Evolutionary conservation across 2,888 invertebrate genomes (phyloP).

Genomic region (Cheilosia grossa): DNA sequence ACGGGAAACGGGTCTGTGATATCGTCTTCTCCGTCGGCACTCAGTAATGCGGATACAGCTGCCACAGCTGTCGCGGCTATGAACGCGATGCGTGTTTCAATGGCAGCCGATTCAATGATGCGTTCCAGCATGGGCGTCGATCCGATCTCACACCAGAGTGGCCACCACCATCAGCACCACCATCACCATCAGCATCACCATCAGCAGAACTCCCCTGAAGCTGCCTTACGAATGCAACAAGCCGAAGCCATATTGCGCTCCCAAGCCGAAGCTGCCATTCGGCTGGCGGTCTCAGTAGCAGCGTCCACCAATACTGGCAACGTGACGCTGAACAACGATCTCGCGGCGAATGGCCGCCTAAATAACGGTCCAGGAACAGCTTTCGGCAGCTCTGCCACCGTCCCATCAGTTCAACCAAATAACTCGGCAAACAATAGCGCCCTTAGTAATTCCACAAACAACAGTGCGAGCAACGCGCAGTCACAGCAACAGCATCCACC

Average conservation of each 20-base stretch:
- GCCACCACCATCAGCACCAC: slow-evolving; percentile 76
- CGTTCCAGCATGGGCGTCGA: slow-evolving; percentile 81
- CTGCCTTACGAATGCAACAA: slow-evolving; percentile 89
- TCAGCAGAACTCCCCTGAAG: slow-evolving; percentile 79
- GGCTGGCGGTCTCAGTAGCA: slow-evolving; percentile 91
- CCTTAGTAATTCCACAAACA: slow-evolving; percentile 48
- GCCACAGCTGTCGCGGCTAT: slow-evolving; percentile 85
- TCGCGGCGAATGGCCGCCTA: slow-evolving; percentile 60
- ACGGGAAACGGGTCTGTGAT: slow-evolving; percentile 74
- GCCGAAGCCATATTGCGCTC: slow-evolving; percentile 92
- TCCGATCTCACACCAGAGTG: slow-evolving; percentile 81
- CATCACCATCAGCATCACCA: slow-evolving; percentile 77
- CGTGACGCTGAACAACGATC: slow-evolving; percentile 69
- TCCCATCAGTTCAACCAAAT: slow-evolving; percentile 57
- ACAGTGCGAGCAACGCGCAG: slow-evolving; percentile 80
- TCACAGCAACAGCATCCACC: slow-evolving; percentile 88
- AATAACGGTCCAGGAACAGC: slow-evolving; percentile 29
- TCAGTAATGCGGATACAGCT: slow-evolving; percentile 78
- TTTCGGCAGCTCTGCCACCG: slow-evolving; percentile 38
- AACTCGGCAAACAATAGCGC: slow-evolving; percentile 48
- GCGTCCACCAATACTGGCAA: slow-evolving; percentile 77
- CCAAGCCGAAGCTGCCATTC: slow-evolving; percentile 92
- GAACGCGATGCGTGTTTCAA: slow-evolving; percentile 86
- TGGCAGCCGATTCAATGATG: slow-evolving; percentile 85
- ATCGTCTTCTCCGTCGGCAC: slow-evolving; percentile 80